These are phyloP conservation scores for Subanguina moxae DNA, from an alignment of 1,140 invertebrate genomes.

Conservation along the genomic window DNA sequence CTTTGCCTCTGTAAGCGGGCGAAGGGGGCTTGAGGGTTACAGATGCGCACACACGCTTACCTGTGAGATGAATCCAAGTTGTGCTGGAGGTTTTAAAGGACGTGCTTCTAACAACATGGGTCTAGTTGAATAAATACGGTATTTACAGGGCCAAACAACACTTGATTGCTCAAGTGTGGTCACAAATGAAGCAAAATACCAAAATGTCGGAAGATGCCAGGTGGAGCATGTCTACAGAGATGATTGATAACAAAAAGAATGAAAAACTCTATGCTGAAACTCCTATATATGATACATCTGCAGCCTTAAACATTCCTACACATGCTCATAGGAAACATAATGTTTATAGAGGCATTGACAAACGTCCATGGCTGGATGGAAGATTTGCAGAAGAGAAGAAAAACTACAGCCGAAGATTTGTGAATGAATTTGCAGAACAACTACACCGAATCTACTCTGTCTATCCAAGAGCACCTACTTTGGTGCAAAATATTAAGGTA, in stretches of 20 bases:
- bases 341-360: too few relatives aligned
- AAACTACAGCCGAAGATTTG: background rate
- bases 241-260: background rate
- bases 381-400: background rate
- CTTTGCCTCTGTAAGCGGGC: too few relatives aligned
- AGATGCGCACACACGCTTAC: too few relatives aligned
- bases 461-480: slow-evolving; percentile 20
- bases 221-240: background rate
- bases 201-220: background rate
- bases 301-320: background rate
- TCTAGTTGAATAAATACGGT: background rate
- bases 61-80: too few relatives aligned
- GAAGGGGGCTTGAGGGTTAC: too few relatives aligned
- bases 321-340: too few relatives aligned
- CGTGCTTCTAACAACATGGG: too few relatives aligned
- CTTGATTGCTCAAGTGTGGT: background rate
- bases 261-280: background rate
- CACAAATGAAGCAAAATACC: background rate
- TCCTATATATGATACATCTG: background rate
- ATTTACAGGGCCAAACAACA: slow-evolving; percentile 6
- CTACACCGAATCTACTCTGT: slow-evolving; percentile 30
- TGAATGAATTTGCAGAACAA: slow-evolving; percentile 29
- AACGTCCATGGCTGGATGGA: too few relatives aligned
- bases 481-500: slow-evolving; percentile 24
- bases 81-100: too few relatives aligned